A percentile compares a stretch with the other conserved stretches of the same genome.
Conservation (phyloP, 2,113 vertebrate species). For the pig (Sus scrofa) region T2T-Sscrofa CM000819.6:131094001-131094500, state of each 20-base stretch:
- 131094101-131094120: not conserved
- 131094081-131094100: not conserved
- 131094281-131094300: not conserved
- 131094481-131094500: not conserved
- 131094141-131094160: not conserved
- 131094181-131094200: not conserved
- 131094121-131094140: not conserved
- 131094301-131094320: not conserved
- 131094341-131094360: not conserved
- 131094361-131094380: not conserved
- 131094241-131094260: not conserved
- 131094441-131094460: not conserved
- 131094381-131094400: not conserved
- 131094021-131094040: not conserved
- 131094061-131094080: not conserved
- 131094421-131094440: not conserved
- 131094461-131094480: not conserved
- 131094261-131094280: not conserved
- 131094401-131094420: not conserved
- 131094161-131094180: not conserved
- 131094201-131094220: not conserved
- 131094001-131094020: not conserved
- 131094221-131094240: not conserved
- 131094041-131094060: not conserved
- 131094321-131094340: not conserved